A percentile compares a stretch with the other conserved stretches of the same genome.
Conservation (phyloP, 2,113 vertebrate genomes). For the Melanostigma gelatinosum region DNA sequence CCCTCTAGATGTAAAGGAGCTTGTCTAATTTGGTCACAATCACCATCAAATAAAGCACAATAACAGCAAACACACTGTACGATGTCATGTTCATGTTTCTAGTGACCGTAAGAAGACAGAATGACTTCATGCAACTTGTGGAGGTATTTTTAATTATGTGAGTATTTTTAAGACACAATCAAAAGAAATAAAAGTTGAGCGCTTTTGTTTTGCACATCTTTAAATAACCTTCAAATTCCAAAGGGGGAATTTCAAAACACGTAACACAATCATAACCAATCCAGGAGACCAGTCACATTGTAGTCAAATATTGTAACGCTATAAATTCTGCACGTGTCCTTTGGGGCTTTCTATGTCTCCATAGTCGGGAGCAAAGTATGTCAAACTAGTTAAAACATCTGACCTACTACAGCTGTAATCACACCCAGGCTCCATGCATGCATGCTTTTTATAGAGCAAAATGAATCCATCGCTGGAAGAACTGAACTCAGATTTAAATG, state of each 20-base stretch:
- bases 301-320: too few relatives aligned
- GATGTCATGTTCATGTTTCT: not conserved
- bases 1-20: slow-evolving; percentile 6
- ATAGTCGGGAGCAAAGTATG: not conserved
- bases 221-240: not conserved
- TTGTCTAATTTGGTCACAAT: slow-evolving; percentile 46
- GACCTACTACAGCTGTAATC: not conserved
- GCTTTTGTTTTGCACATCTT: not conserved
- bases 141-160: not conserved
- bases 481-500: not conserved
- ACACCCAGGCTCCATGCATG: not conserved
- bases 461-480: not conserved
- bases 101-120: not conserved
- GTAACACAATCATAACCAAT: not conserved
- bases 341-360: not conserved
- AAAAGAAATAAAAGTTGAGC: not conserved
- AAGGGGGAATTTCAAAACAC: not conserved
- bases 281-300: not conserved
- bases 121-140: not conserved
- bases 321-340: not conserved
- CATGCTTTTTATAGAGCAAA: not conserved
- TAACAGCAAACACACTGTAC: not conserved
- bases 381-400: not conserved
- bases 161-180: not conserved
- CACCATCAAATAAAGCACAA: not conserved